phyloP scores from a whole-genome alignment of 1,140 invertebrate species.

The Mycetomoellerius zeteki region DNA sequence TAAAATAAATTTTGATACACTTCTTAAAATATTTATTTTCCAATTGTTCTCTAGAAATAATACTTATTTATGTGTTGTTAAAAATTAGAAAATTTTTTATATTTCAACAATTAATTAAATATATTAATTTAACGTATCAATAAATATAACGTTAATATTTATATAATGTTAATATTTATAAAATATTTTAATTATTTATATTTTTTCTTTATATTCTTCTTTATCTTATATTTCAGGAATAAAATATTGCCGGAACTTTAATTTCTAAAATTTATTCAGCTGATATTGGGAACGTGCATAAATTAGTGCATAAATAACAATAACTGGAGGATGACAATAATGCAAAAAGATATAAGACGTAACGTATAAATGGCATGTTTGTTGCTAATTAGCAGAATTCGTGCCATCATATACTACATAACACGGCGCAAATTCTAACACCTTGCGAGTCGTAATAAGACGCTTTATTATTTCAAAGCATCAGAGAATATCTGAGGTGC shows the following conservation, averaged over 20 bases:
- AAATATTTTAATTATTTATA: constrained; percentile 11
- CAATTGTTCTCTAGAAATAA: not conserved
- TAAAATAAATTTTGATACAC: not conserved
- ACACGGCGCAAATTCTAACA: constrained; percentile 16
- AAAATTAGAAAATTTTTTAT: not conserved
- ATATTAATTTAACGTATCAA: not conserved
- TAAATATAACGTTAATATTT: not conserved
- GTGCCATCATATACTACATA: not conserved
- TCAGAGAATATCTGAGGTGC: not conserved
- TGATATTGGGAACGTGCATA: not conserved
- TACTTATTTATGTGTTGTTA: constrained; percentile 11
- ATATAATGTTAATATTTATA: not conserved
- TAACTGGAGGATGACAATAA: not conserved
- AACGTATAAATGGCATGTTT: constrained; percentile 26
- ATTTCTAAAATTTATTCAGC: not conserved
- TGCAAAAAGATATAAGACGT: not conserved
- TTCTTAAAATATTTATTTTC: not conserved
- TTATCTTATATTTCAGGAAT: not conserved
- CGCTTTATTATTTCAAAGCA: constrained; percentile 48
- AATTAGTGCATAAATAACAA: not conserved
- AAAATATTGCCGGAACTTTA: not conserved
- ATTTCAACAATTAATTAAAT: not conserved
- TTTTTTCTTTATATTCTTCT: not conserved
- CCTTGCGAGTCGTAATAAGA: constrained; percentile 50
- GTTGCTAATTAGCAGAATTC: constrained; percentile 59